Conservation (phyloP, 2,797 vertebrate genomes). For the Diceros bicornis region DNA sequence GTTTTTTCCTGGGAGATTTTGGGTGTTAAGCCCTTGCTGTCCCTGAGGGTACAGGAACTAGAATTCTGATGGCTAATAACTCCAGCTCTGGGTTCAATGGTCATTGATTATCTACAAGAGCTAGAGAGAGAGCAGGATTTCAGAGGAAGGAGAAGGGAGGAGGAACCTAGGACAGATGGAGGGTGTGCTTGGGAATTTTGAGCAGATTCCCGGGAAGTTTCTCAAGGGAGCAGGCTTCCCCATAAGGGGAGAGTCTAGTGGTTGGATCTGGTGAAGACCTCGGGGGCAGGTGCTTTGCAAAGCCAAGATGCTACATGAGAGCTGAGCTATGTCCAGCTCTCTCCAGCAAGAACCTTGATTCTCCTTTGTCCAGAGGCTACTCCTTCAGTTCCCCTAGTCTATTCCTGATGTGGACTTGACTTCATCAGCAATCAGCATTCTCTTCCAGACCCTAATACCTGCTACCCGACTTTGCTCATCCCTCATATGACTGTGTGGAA, state of each 20-base stretch:
- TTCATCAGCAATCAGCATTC: background rate
- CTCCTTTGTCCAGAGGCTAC: background rate
- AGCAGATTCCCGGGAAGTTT: background rate
- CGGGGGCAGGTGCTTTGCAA: background rate
- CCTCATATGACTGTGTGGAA: too few relatives aligned
- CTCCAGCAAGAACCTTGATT: background rate
- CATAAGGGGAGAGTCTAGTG: accelerated
- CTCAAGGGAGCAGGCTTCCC: background rate
- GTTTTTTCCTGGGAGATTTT: background rate
- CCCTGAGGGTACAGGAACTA: background rate
- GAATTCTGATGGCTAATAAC: background rate
- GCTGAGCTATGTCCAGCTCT: background rate
- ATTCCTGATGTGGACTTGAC: background rate
- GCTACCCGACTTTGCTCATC: background rate
- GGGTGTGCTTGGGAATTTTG: background rate
- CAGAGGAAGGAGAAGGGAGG: background rate
- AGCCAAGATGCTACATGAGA: background rate
- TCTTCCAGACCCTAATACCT: background rate
- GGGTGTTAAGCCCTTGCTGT: background rate
- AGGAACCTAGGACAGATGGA: background rate
- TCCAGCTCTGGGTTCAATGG: background rate
- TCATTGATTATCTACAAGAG: background rate
- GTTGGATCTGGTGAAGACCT: background rate
- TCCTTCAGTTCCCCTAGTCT: background rate
- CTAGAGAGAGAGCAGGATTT: background rate